These are phyloP conservation scores for Tragulus kanchil DNA, from an alignment of 2,113 vertebrate genomes.

Conservation along the genomic window DNA sequence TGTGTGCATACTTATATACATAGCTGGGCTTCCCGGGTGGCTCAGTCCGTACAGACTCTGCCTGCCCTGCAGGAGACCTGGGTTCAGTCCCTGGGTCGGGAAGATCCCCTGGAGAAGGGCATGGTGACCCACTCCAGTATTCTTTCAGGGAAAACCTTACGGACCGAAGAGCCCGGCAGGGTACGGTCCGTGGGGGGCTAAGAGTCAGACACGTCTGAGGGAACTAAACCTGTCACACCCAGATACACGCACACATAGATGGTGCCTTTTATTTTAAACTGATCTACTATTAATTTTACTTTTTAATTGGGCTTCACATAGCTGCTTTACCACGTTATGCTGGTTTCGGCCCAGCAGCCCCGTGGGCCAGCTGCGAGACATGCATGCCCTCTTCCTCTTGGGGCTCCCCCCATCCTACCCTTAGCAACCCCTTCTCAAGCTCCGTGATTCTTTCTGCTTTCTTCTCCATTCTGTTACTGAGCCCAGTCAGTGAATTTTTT, in stretches of 20 bases:
- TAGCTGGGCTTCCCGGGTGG: not conserved
- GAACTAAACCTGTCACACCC: not conserved
- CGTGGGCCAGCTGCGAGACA: not conserved
- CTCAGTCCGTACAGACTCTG: not conserved
- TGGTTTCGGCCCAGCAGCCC: not conserved
- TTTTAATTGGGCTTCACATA: not conserved
- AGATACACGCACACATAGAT: not conserved
- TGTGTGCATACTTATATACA: not conserved
- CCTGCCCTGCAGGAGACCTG: not conserved
- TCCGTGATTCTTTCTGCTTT: fast-evolving
- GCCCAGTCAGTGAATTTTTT: not conserved
- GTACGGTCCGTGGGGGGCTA: not conserved
- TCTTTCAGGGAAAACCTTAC: not conserved
- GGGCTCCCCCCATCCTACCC: not conserved
- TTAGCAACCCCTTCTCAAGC: fast-evolving
- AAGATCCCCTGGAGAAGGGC: not conserved
- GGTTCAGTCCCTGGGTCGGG: not conserved
- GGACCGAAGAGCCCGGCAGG: not conserved
- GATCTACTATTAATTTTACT: not conserved
- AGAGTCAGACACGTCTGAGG: not conserved
- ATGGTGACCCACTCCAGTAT: not conserved
- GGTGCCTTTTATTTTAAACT: not conserved
- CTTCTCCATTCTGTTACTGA: not conserved
- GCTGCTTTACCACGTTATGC: not conserved
- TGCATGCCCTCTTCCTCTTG: not conserved